These are phyloP conservation scores for Trissoscelio sp. DNA, from an alignment of 2,888 invertebrate genomes.

Conservation along the genomic window DNA sequence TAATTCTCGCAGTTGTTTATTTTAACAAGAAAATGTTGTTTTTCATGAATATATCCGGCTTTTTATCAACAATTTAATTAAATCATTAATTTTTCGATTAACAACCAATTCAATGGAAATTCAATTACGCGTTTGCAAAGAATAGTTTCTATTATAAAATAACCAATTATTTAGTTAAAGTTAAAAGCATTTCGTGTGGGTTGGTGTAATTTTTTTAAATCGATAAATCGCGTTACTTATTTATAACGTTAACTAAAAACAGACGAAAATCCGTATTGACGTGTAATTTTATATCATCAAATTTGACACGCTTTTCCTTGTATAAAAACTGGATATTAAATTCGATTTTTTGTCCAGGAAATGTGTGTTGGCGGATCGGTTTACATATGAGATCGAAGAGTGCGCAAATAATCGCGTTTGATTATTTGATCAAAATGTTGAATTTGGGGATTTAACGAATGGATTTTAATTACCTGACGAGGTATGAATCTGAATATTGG, in stretches of 20 bases:
- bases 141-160: no score
- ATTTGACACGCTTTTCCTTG: slow-evolving; percentile 8
- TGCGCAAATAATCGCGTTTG: slow-evolving; percentile 4
- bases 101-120: no score
- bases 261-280: neutral
- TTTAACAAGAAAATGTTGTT: no score
- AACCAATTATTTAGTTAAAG: no score
- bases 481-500: neutral
- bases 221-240: neutral
- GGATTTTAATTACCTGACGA: slow-evolving; percentile 10
- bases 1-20: no score
- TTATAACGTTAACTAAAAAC: neutral
- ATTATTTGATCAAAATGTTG: slow-evolving; percentile 6
- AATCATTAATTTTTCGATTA: no score
- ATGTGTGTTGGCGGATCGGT: neutral
- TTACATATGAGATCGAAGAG: neutral
- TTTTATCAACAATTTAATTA: no score
- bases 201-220: no score
- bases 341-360: neutral
- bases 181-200: no score
- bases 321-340: neutral
- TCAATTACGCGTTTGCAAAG: no score
- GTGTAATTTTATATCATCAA: slow-evolving; percentile 17
- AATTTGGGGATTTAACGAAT: slow-evolving; percentile 6
- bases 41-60: no score